Evolutionary conservation across 2,113 vertebrate species (phyloP).

Genomic region (Pyrgilauda ruficollis): DNA sequence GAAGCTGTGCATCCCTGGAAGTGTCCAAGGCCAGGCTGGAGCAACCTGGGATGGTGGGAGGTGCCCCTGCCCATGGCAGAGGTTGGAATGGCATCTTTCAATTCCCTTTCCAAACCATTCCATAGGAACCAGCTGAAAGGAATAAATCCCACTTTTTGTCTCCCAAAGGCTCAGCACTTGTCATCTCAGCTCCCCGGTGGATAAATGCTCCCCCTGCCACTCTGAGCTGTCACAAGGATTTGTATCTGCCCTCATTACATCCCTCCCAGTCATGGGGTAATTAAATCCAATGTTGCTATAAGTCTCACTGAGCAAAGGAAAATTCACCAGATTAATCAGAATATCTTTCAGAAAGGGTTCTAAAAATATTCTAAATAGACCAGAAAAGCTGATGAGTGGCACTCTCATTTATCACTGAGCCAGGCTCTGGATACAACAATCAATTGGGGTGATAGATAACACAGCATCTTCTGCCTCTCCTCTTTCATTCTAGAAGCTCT

Average conservation of each 20-base stretch:
- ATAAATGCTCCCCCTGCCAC: slow-evolving; percentile 22
- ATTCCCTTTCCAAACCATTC: not conserved
- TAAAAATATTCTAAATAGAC: slow-evolving; percentile 55
- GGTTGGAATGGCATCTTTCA: not conserved
- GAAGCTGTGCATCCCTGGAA: not conserved
- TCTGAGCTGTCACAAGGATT: slow-evolving; percentile 39
- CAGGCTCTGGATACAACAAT: slow-evolving; percentile 22
- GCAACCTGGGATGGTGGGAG: accelerated
- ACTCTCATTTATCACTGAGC: slow-evolving; percentile 28
- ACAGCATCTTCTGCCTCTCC: not conserved
- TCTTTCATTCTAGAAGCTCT: not conserved
- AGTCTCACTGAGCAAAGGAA: slow-evolving; percentile 14
- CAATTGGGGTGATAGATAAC: slow-evolving; percentile 38
- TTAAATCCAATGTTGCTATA: slow-evolving; percentile 31
- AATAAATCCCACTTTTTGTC: not conserved
- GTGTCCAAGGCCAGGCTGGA: not conserved
- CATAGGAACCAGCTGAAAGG: not conserved
- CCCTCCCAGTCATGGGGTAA: slow-evolving; percentile 44
- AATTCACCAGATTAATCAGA: slow-evolving; percentile 55
- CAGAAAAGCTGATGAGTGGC: slow-evolving; percentile 40
- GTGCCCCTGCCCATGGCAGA: not conserved
- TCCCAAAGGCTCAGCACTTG: not conserved
- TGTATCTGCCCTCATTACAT: slow-evolving; percentile 17
- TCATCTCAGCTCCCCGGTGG: not conserved
- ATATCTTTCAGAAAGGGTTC: slow-evolving; percentile 11